These are phyloP conservation scores for Nannoperca australis DNA, from an alignment of 2,797 vertebrate species.

Conservation along the genomic window DNA sequence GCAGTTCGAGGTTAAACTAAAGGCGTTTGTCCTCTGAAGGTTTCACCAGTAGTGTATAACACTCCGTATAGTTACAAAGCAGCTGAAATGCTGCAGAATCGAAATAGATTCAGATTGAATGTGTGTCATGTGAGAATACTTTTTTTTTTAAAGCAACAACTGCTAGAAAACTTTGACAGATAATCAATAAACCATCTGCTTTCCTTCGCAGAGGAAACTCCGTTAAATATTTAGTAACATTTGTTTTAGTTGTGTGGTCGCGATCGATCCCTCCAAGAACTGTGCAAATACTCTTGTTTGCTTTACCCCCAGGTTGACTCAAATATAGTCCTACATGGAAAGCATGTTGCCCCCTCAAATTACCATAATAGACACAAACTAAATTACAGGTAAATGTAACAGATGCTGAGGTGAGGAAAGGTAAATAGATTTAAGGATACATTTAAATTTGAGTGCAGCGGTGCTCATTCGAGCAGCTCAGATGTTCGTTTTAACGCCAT, in stretches of 20 bases:
- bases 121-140: slow-evolving; percentile 8
- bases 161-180: slow-evolving; percentile 38
- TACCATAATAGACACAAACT: slow-evolving; percentile 8
- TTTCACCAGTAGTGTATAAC: neutral
- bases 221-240: slow-evolving; percentile 51
- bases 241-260: slow-evolving; percentile 47
- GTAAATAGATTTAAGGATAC: slow-evolving; percentile 24
- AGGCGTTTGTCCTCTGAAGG: slow-evolving; percentile 9
- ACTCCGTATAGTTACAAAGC: slow-evolving; percentile 1
- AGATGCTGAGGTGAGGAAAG: slow-evolving; percentile 29
- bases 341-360: neutral
- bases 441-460: slow-evolving; percentile 28
- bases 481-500: slow-evolving; percentile 41
- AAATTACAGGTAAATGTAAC: slow-evolving; percentile 31
- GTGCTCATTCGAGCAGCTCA: slow-evolving; percentile 15
- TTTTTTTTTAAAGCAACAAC: slow-evolving; percentile 11
- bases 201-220: slow-evolving; percentile 20
- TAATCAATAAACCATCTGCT: slow-evolving; percentile 53
- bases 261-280: slow-evolving; percentile 33
- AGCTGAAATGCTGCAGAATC: slow-evolving; percentile 18
- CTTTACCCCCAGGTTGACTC: slow-evolving; percentile 22
- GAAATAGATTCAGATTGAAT: slow-evolving; percentile 14
- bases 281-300: slow-evolving; percentile 19
- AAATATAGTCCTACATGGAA: neutral
- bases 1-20: slow-evolving; percentile 31